Evolutionary conservation across 2,113 vertebrate genomes (phyloP).

Genomic region (Xenopus tropicalis): UCB_Xtro_10.0 CM004445.2:69079501-69080000

Average conservation of each 20-base stretch:
- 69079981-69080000: background rate
- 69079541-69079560: too few relatives aligned
- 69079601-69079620: too few relatives aligned
- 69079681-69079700: too few relatives aligned
- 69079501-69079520: too few relatives aligned
- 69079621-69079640: too few relatives aligned
- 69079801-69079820: background rate
- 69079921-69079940: background rate
- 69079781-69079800: background rate
- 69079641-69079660: too few relatives aligned
- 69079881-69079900: conserved; percentile 1
- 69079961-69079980: background rate
- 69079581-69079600: too few relatives aligned
- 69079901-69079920: background rate
- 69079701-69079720: background rate
- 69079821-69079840: background rate
- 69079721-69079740: background rate
- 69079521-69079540: too few relatives aligned
- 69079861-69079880: conserved; percentile 3
- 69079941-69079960: background rate
- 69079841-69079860: conserved; percentile 3
- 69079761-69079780: background rate
- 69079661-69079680: too few relatives aligned
- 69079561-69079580: too few relatives aligned
- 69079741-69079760: background rate